A percentile compares a stretch with the other conserved stretches of the same genome.
Evolutionary conservation across 2,888 invertebrate genomes (phyloP).

Genomic region (Tigriopus californicus): DNA sequence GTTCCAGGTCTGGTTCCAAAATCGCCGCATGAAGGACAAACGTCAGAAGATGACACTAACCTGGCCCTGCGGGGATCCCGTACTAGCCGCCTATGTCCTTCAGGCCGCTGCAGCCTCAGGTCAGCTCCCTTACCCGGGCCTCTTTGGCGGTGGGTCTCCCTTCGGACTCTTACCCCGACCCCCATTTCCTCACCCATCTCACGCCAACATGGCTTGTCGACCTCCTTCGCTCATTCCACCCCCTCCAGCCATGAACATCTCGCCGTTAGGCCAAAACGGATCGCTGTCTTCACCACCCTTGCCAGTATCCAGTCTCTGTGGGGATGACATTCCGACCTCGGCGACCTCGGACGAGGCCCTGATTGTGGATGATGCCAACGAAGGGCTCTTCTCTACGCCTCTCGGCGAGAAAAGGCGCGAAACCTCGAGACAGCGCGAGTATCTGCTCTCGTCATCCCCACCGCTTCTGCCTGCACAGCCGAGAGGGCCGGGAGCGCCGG

Average conservation of each 20-base stretch:
- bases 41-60: conserved; percentile 79
- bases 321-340: neutral
- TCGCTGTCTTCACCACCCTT: too few relatives aligned
- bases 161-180: conserved; percentile 21
- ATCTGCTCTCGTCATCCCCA: conserved; percentile 14
- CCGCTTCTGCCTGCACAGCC: neutral
- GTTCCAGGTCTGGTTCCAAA: conserved; percentile 88
- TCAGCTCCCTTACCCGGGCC: conserved; percentile 35
- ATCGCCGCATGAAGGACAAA: conserved; percentile 91
- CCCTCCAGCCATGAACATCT: conserved; percentile 27
- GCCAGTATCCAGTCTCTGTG: too few relatives aligned
- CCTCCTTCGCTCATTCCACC: conserved; percentile 23
- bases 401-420: too few relatives aligned
- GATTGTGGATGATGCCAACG: neutral
- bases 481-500: neutral
- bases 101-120: conserved; percentile 58
- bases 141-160: conserved; percentile 26
- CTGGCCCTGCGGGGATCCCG: conserved; percentile 89
- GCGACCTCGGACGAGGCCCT: neutral
- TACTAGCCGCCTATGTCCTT: conserved; percentile 73
- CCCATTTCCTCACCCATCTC: conserved; percentile 21
- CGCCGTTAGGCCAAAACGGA: conserved; percentile 25
- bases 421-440: neutral
- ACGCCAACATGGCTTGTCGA: conserved; percentile 23
- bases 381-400: neutral